Base-by-base conservation (phyloP, 1,140 invertebrate species). In the Wiebesia pumilae region DNA sequence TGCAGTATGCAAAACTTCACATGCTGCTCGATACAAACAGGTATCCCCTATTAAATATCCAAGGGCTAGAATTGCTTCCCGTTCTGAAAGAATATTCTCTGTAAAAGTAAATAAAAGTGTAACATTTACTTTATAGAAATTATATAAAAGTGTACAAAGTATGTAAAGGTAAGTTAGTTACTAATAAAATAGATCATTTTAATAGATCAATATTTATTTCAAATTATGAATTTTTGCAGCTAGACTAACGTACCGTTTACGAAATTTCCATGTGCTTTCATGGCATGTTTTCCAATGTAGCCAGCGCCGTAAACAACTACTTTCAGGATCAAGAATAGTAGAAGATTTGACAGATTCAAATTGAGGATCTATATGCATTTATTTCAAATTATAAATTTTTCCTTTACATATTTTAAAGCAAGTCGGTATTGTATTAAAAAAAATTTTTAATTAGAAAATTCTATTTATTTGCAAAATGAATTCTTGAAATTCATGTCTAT, bases 301-400 rank as follows among this genome's bases (percentile, higher is more conserved):
- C 97, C 96, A 47, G 97, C 97, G 4, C 97, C 96, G 80, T 97
- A 95, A 51, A 98, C 96, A 0, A 98, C 93, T 0, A 96, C 96
- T 94, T 98, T 98, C 47, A 98, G 94, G 9, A 98, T 94, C 47
- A 98, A 93, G 33, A 98, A 94, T 77, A 98, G 95, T 51, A 98
- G 92, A 85, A 98, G 92, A 91, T 97, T 98, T 0, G 97, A 97
- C 40, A 98, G 91, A 92, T 98, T 98, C 35, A 98, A 91, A 88
- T 97, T 98, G 14, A 98, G 94, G 0, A 98, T 96, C 96, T 97
- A 92, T 65, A 84, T 81, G 86, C 4, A 54, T 79, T 54, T 58
- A 24, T 21, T 35, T 75, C 19, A 54, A 54, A 54, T 35, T 54
- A 0, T 78, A n/a, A 54, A 47, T 54, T 19, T 33, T 47, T 54